Evolutionary conservation across 2,113 vertebrate genomes (phyloP), one percentile per base, ranked within the genome.

Genomic region (Halcyon malimbica): DNA sequence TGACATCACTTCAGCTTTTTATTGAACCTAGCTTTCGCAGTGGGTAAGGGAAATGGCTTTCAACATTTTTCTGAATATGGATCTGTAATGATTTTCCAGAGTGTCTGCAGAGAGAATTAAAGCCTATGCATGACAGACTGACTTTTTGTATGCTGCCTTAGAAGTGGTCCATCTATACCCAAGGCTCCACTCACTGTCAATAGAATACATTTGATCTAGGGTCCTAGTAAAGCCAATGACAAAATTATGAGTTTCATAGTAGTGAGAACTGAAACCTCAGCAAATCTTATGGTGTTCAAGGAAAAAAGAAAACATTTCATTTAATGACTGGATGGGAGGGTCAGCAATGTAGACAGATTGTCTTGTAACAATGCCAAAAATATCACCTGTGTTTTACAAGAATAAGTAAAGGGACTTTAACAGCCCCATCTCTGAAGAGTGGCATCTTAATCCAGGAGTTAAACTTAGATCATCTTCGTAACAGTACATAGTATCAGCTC

Each of bases 201-300:
- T 75, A 39, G 63, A 76, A 44, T 88, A 73, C n/a, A 41, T 90
- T 92, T 8, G 4, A 24, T 81, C 51, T 51, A 48, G 35, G 44
- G 71, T 90, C 68, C 68, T 67, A 41, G 65, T 67, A 87, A 94
- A 85, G 78, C 25, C 74, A 75, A 35, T 73, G 92, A 79, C 44
- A 94, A 96, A 89, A 67, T 74, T 65, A 77, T 23, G 56, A 89
- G n/a, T 75, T 95, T 82, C 60, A 59, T 10, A 24, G n/a, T 28
- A 62, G 82, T 70, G 67, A 85, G 54, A 95, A 70, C 39, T 95
- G 91, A 97, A 96, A 95, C 87, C 68, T 96, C 95, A 93, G 96
- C 70, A 31, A 77, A 60, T 91, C 69, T 83, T 95, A 60, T 37
- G 16, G 46, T 71, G 28, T 71, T 50, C 78, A 92, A 95, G 54